Evolutionary conservation across 2,113 vertebrate genomes (phyloP).

Genomic region (Ochotona princeps): DNA sequence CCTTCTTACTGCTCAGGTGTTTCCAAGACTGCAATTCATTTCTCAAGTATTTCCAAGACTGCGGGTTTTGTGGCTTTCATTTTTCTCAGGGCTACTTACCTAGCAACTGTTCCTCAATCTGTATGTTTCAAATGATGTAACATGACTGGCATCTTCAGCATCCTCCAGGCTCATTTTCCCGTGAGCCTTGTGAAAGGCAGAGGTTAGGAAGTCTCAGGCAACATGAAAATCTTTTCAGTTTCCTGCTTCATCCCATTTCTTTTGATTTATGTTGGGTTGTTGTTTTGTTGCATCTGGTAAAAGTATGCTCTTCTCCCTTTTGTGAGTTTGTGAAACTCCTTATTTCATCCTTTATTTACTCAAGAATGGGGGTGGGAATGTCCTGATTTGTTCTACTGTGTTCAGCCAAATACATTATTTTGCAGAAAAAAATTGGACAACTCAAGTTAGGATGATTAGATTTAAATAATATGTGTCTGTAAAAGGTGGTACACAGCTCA

Average conservation of each 20-base stretch:
- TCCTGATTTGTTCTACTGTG: neutral
- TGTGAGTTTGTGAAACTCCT: neutral
- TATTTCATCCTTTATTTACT: slow-evolving; percentile 21
- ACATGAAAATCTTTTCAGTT: neutral
- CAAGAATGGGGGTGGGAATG: neutral
- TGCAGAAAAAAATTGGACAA: slow-evolving; percentile 13
- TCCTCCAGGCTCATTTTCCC: neutral
- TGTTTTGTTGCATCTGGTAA: neutral
- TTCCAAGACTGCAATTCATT: neutral
- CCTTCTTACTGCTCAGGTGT: neutral
- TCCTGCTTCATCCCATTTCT: neutral
- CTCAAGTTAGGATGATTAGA: neutral
- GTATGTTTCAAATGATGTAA: neutral
- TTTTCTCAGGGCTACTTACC: neutral
- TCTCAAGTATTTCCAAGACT: neutral
- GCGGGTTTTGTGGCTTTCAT: neutral
- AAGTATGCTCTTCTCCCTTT: neutral
- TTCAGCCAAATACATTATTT: neutral
- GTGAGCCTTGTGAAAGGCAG: neutral
- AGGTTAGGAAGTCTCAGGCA: neutral
- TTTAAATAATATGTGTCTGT: neutral
- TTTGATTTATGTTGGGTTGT: neutral
- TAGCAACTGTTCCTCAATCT: neutral
- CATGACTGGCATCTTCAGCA: neutral
- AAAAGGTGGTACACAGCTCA: neutral